Base-by-base conservation (phyloP, 2,888 invertebrate species). In the Rhyacophila evoluta region DNA sequence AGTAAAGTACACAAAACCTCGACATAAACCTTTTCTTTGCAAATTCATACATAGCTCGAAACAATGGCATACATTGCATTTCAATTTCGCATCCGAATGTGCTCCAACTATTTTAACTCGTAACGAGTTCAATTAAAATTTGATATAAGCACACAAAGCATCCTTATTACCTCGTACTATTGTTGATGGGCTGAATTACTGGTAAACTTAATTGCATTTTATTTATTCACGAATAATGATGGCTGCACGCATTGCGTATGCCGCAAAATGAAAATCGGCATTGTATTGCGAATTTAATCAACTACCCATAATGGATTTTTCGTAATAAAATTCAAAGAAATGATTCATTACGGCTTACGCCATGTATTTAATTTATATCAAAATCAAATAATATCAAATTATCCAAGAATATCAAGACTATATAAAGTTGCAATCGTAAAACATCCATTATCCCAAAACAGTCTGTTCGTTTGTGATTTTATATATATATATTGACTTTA, bases 201-300 rank as follows among this genome's bases (percentile, higher is more conserved):
- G 10, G 29, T 41, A 8, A 28, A 71, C 33, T 71, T 37, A 69
- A 75, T 69, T 19, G 70, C 12, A 76, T 76, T 76, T 76, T 76
- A 76, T 76, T 71, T 29, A 76, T 76, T 71, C 71, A 76, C 71
- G 36, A 67, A 55, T 19, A 6, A 15, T 15, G 69, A n/a, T 33
- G n/a, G n/a, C 5, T 69, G 2, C 4, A 8, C 55, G 10, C 55
- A 41, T 15, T 41, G 41, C 8, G 6, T 55, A 55, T 33, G 12
- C 29, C 28, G 69, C 2, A 28, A 33, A 69, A 28, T 33, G 10
- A 69, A 69, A 69, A 11, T 8, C 6, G 3, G 1, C 1, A 55
- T 3, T 25, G 19, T 19, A 19, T 55, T 25, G 19, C 6, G 29
- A 33, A 33, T 4, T 33, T 33, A 33, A 4, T 33, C 6, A 33